Base-by-base conservation (phyloP, 2,113 vertebrate genomes). In the Pterophyllum scalare region DNA sequence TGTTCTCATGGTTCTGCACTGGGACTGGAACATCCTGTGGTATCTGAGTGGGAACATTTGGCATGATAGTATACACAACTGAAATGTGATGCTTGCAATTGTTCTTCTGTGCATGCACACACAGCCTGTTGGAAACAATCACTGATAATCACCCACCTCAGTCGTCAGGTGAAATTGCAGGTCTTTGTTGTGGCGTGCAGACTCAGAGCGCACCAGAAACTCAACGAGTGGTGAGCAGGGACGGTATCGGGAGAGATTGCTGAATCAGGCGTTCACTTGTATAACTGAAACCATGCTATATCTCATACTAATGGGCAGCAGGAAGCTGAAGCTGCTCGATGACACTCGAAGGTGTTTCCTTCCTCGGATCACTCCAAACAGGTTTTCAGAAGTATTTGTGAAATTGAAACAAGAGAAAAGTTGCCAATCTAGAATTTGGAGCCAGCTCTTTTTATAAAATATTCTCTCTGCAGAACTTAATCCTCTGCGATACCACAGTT, bases 401-500 rank as follows among this genome's bases (percentile, higher is more conserved):
- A 52, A 78, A 62, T 75, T 46, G 26, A 60, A 64, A 54, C 67
- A 75, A 79, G 82, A 75, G 56, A n/a, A 79, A 79, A 78, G 79
- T 58, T 43, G 72, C 54, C 58, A 59, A 54, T 72, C 11, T 12
- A 72, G 67, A 35, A 83, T 59, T 58, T 26, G 26, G 75, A 72
- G 61, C 72, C 46, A 56, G 57, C 43, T 33, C 17, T n/a, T 43
- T 72, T 31, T 72, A 77, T 72, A 40, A 76, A 59, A 76, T 64
- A 70, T 79, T 40, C 26, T 40, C 59, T 75, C 20, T 62, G 59
- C 67, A 79, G 58, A 62, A 54, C 59, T 57, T 75, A 61, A 84
- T 80, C 84, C 74, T 77, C 59, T 87, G 62, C 77, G 64, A 80
- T 89, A 59, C 84, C 75, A 79, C 84, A 81, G 64, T 80, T 64